Base-by-base conservation (phyloP, 2,797 vertebrate genomes). In the Hydrocynus forskahlii region DNA sequence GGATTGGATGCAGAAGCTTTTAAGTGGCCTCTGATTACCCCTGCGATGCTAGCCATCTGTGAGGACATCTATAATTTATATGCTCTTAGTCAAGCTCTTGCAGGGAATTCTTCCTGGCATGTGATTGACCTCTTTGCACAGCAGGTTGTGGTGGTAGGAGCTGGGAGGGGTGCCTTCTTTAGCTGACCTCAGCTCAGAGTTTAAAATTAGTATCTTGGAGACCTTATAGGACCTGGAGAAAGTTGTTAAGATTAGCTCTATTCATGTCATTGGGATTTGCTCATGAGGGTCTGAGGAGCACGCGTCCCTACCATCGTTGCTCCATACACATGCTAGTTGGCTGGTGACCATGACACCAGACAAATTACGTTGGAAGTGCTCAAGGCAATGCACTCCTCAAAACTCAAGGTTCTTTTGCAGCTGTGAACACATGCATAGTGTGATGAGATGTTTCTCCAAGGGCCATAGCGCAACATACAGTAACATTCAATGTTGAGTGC, bases 11-110 rank as follows among this genome's bases (percentile, higher is more conserved):
- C 52, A 73, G 52, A 35, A 25, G 70, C 70, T 40, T 74, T 68
- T 77, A 57, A 35, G 23, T 76, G 57, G 59, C 74, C 43, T 52
- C 17, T 81, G 45, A 76, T 81, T 72, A 81, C 60, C 16, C 48
- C 35, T 17, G 59, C 19, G 77, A 66, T 43, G 23, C 60, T 5
- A 72, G 68, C 7, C 59, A 10, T 50, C 50, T 38, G n/a, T 64
- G 14, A 43, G 19, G 48, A 64, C 19, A 25, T 13, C 59, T 82
- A 38, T 72, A 64, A 77, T 77, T 55, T 64, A 10, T 9, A 14
- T 55, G 52, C 52, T 73, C 35, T 57, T 35, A 40, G 29, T 14
- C 52, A 40, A 16, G 17, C 70, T 29, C 21, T 7, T 10, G 14
- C 7, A 17, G 21, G 23, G 68, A 25, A 25, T 29, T 48, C 52